Percentiles rank a stretch among this genome's conserved stretches.
phyloP scores from a whole-genome alignment of 2,888 invertebrate species.

The Lomographa bimaculata region DNA sequence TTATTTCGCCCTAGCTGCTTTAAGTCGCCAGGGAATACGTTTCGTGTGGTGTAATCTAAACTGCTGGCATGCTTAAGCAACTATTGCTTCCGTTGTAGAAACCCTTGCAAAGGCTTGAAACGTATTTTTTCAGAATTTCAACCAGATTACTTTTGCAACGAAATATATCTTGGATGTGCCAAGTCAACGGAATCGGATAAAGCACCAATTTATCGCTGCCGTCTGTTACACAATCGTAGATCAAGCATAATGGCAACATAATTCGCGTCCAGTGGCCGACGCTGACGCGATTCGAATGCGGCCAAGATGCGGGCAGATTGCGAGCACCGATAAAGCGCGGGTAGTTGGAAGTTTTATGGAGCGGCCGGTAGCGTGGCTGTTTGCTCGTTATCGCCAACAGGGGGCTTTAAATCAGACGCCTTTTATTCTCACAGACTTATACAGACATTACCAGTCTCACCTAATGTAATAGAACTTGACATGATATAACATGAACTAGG shows the following conservation, averaged over 20 bases:
- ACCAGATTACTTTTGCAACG: constrained; percentile 4
- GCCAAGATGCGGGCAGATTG: constrained; percentile 68
- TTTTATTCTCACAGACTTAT: constrained; percentile 69
- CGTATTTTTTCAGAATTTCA: constrained; percentile 4
- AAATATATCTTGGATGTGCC: constrained; percentile 8
- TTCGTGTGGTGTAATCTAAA: constrained; percentile 52
- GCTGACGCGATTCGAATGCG: constrained; percentile 65
- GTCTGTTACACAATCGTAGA: constrained; percentile 52
- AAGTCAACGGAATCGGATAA: constrained; percentile 26
- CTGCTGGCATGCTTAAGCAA: constrained; percentile 36
- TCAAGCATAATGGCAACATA: constrained; percentile 66
- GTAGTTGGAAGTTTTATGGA: constrained; percentile 72
- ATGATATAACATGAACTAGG: constrained; percentile 26
- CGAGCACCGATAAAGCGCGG: constrained; percentile 64
- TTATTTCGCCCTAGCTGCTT: constrained; percentile 54
- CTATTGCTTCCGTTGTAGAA: constrained; percentile 28
- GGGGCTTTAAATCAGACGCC: constrained; percentile 72
- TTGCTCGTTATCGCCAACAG: constrained; percentile 73
- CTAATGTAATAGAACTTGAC: constrained; percentile 28
- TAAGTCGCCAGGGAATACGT: constrained; percentile 48
- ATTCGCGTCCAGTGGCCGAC: constrained; percentile 59
- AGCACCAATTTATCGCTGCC: constrained; percentile 53
- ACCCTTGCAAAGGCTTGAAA: too few species aligned
- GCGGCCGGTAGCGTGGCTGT: constrained; percentile 64
- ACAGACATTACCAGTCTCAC: constrained; percentile 41